Conservation (phyloP, 2,797 vertebrate genomes). For the Microhierax caerulescens region DNA sequence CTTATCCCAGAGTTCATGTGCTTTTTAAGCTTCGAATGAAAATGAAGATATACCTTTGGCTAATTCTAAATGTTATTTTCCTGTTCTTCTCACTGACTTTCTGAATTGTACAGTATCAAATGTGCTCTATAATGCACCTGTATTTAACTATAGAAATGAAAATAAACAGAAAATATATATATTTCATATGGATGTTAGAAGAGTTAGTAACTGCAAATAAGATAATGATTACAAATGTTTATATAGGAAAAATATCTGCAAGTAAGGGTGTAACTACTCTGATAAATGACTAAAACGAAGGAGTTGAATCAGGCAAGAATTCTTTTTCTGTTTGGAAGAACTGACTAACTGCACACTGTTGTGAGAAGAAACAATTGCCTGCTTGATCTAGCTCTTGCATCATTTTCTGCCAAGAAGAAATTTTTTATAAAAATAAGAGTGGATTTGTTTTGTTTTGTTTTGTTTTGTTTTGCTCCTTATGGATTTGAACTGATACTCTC, state of each 20-base stretch:
- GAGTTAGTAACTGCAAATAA: not conserved
- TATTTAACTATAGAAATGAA: not conserved
- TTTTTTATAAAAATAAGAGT: not conserved
- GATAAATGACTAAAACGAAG: not conserved
- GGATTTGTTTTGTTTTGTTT: not conserved
- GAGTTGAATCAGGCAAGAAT: not conserved
- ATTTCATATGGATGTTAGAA: not conserved
- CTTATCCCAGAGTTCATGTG: not conserved
- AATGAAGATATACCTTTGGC: not conserved
- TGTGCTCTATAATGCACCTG: not conserved
- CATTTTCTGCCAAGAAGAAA: not conserved
- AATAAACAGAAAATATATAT: fast-evolving
- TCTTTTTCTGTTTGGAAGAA: not conserved
- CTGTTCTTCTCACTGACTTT: not conserved
- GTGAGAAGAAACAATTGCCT: not conserved
- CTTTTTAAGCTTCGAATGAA: not conserved
- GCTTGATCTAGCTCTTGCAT: not conserved
- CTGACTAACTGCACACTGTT: not conserved
- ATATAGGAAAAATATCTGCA: not conserved
- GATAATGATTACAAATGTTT: not conserved
- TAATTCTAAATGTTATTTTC: not conserved
- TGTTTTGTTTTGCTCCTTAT: not conserved
- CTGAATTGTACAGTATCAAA: not conserved
- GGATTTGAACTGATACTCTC: not conserved
- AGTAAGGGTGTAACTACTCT: not conserved